Evolutionary conservation across 2,888 invertebrate genomes (phyloP).

Genomic region (Lepidochitona cinerea): DNA sequence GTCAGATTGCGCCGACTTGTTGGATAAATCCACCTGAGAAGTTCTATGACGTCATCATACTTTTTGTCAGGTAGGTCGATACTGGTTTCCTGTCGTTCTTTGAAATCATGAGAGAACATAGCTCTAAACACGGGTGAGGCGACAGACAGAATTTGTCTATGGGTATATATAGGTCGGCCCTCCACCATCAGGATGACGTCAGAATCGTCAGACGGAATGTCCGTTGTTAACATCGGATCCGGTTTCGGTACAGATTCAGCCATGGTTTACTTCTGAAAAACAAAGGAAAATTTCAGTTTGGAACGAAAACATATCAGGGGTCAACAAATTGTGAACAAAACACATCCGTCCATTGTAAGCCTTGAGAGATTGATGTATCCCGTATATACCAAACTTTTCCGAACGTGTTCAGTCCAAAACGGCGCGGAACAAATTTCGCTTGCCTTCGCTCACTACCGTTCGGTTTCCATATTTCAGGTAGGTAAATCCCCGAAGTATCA

Average conservation of each 20-base stretch:
- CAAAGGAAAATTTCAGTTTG: neutral
- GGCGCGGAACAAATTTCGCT: no score
- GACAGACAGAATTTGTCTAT: neutral
- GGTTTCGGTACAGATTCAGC: neutral
- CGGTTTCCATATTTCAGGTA: no score
- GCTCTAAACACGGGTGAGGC: neutral
- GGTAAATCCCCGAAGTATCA: no score
- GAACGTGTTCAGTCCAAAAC: no score
- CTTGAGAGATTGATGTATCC: no score
- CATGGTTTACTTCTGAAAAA: neutral
- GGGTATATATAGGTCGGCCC: neutral
- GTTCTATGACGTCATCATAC: neutral
- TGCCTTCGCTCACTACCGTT: no score
- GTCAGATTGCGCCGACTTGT: neutral
- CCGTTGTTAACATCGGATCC: neutral
- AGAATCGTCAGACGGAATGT: neutral
- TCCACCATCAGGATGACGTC: neutral
- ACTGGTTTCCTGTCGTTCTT: neutral
- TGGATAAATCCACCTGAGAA: neutral
- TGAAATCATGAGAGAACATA: conserved; percentile 1
- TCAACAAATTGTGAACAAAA: neutral
- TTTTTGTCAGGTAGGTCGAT: neutral
- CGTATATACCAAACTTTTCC: no score
- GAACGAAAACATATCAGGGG: neutral
- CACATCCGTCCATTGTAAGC: neutral